phyloP scores from a whole-genome alignment of 1,140 invertebrate species.

The Drosophila tsacasi region DNA sequence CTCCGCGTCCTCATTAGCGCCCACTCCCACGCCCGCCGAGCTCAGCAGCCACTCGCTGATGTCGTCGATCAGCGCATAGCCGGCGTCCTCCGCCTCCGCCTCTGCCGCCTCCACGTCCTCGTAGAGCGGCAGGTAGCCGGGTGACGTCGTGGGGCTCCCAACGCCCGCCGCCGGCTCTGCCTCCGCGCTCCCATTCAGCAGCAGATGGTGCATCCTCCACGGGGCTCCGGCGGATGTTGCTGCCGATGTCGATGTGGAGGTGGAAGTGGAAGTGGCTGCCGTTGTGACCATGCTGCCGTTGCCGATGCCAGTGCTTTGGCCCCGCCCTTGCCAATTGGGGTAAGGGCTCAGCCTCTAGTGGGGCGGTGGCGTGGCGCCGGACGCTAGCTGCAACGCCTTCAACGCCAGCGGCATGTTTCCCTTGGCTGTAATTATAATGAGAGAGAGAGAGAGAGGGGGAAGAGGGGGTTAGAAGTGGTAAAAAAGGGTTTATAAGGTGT shows the following conservation, averaged over 20 bases:
- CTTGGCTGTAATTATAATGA: conserved; percentile 22
- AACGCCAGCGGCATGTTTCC: conserved; percentile 56
- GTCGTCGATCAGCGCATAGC: conserved; percentile 72
- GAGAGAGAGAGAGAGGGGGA: neutral
- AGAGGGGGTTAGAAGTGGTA: neutral
- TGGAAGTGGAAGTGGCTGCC: neutral
- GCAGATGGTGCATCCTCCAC: conserved; percentile 41
- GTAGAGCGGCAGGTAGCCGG: conserved; percentile 61
- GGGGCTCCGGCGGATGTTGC: conserved; percentile 35
- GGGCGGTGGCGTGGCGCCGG: conserved; percentile 38
- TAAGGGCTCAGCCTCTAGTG: conserved; percentile 42
- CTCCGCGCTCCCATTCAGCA: conserved; percentile 21
- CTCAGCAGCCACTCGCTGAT: conserved; percentile 74
- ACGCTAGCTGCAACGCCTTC: conserved; percentile 44
- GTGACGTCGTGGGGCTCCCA: conserved; percentile 46
- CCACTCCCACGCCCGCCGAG: conserved; percentile 25
- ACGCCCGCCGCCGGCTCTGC: neutral
- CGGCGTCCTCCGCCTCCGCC: conserved; percentile 60
- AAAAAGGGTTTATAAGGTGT: too few species aligned
- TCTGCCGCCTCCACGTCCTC: conserved; percentile 52
- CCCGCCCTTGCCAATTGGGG: conserved; percentile 17
- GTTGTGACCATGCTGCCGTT: conserved; percentile 5
- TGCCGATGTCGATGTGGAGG: conserved; percentile 12
- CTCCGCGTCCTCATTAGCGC: neutral
- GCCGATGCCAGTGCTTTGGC: conserved; percentile 7